Evolutionary conservation across 2,113 vertebrate species (phyloP).

Genomic region (Aspiorhynchus laticeps): DNA sequence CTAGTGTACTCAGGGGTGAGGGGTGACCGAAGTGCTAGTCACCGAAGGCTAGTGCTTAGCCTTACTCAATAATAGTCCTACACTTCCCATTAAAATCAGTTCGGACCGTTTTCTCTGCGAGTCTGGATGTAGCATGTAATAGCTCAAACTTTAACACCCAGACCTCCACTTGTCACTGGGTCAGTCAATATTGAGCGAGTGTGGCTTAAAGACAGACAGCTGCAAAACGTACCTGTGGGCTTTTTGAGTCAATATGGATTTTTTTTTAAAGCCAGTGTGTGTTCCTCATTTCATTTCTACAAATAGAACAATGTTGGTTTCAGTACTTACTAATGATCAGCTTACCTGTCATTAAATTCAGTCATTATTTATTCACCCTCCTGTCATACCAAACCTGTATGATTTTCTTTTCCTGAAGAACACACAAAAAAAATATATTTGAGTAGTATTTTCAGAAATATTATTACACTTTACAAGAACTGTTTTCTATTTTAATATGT

Average conservation of each 20-base stretch:
- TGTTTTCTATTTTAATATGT: too few species aligned
- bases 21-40: background rate
- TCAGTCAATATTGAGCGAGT: conserved; percentile 2
- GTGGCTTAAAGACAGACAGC: background rate
- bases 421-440: background rate
- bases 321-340: background rate
- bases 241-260: background rate
- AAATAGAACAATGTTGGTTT: background rate
- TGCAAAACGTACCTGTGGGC: background rate
- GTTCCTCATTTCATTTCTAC: background rate
- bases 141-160: background rate
- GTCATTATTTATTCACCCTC: background rate
- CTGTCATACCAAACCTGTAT: background rate
- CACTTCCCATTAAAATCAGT: conserved; percentile 12
- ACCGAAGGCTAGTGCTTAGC: too few species aligned
- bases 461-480: too few species aligned
- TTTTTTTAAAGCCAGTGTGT: background rate
- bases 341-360: background rate
- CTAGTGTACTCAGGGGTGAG: background rate
- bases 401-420: background rate
- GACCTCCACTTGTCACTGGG: background rate
- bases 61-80: background rate
- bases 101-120: background rate
- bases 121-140: background rate
- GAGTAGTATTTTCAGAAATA: background rate